phyloP scores from a whole-genome alignment of 2,113 vertebrate genomes.

The Macrotus californicus region DNA sequence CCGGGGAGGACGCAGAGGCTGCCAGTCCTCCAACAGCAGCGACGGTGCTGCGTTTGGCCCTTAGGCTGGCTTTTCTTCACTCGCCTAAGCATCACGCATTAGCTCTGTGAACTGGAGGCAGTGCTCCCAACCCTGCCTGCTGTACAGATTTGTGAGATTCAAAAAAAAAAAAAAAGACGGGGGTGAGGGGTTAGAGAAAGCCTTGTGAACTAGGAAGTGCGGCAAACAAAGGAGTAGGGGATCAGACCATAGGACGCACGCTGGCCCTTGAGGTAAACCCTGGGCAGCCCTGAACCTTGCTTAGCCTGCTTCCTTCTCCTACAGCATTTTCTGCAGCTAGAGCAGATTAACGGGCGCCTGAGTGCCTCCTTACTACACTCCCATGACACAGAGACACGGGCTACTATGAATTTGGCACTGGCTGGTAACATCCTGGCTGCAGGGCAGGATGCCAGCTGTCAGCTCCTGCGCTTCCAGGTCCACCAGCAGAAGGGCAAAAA shows the following conservation, averaged over 20 bases:
- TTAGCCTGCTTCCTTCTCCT: not conserved
- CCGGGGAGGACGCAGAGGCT: not conserved
- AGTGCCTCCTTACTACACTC: slow-evolving; percentile 89
- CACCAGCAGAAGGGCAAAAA: slow-evolving; percentile 42
- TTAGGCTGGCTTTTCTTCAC: not conserved
- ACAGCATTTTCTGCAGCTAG: slow-evolving; percentile 92
- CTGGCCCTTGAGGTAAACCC: not conserved
- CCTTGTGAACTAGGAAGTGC: not conserved
- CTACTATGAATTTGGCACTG: slow-evolving; percentile 94
- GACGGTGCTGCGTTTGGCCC: not conserved
- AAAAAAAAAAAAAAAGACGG: not conserved
- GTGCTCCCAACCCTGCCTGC: not conserved
- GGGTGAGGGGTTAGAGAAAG: not conserved
- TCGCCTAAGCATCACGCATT: not conserved
- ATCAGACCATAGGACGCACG: not conserved
- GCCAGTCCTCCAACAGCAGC: not conserved
- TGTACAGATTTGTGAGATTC: not conserved
- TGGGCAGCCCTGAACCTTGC: not conserved
- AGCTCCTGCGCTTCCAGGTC: slow-evolving; percentile 84
- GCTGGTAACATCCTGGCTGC: slow-evolving; percentile 88
- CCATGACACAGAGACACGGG: slow-evolving; percentile 89
- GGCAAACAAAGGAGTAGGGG: not conserved
- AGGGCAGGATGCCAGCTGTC: slow-evolving; percentile 91
- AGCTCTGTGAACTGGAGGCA: not conserved
- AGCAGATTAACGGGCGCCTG: slow-evolving; percentile 83